phyloP scores from a whole-genome alignment of 2,888 invertebrate species.

The Onchidella celtica region DNA sequence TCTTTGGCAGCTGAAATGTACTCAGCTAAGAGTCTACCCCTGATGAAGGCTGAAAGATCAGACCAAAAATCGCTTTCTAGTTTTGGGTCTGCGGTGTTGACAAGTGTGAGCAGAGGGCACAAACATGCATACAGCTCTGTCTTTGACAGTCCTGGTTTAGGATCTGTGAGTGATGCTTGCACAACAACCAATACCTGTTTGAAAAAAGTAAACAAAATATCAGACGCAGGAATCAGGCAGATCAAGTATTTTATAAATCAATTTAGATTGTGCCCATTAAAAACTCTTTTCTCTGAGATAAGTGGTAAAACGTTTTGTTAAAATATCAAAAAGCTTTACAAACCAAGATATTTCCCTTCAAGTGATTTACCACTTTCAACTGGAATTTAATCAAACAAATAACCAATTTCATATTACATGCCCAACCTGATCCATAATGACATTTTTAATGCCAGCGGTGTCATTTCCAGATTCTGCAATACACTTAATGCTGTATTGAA shows the following conservation, averaged over 20 bases:
- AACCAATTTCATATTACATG: no score
- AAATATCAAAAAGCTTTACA: background rate
- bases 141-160: constrained; percentile 61
- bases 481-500: constrained; percentile 83
- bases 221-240: background rate
- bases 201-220: background rate
- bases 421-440: constrained; percentile 70
- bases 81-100: constrained; percentile 48
- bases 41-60: constrained; percentile 23
- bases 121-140: constrained; percentile 65
- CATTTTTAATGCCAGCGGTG: constrained; percentile 43
- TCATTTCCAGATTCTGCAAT: constrained; percentile 26
- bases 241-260: background rate
- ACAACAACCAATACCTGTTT: constrained; percentile 73
- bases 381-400: background rate
- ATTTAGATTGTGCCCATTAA: no score
- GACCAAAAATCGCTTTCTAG: constrained; percentile 30
- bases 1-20: background rate
- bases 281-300: no score
- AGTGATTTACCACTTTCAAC: background rate
- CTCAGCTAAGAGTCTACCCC: background rate
- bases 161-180: constrained; percentile 70
- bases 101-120: constrained; percentile 55
- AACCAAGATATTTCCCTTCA: background rate
- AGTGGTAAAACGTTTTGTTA: background rate